Base-by-base conservation (phyloP, 2,797 vertebrate species). In the Octomys mimax region DNA sequence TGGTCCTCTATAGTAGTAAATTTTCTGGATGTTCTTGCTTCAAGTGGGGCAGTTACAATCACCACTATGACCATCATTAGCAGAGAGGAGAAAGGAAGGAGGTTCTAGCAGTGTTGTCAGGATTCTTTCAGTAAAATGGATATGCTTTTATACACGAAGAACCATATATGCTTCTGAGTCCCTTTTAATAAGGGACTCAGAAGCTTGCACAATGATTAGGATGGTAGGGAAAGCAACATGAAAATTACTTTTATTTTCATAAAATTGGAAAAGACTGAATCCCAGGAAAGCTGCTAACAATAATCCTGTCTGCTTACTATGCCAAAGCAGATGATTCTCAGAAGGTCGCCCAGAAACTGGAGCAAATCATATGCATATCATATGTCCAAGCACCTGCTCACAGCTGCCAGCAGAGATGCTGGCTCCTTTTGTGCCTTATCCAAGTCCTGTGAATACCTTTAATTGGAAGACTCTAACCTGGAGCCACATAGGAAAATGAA, bases 271-370 rank as follows among this genome's bases (percentile, higher is more conserved):
- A 77, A 12, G 5, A 42, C 26, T 62, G 10, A 22, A 42, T 33
- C 80, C 71, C 13, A 61, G 54, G 46, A 75, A 94, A 93, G 70
- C 70, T 86, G 80, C 80, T 62, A 84, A 73, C 83, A 83, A 28
- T n/a, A 71, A 31, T 52, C 84, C 79, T 68, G 73, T 77, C 62
- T 89, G 61, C 88, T 70, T 31, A 9, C n/a, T 46, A 6, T 64
- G 24, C 18, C 54, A 42, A 71, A 82, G n/a, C 89, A 91, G 92
- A 84, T 87, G 83, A 93, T 70, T 82, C 87, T 86, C 89, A 24
- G 59, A 83, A 95, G 80, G 57, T 57, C 42, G 77, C 70, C 87
- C 6, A 5, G 87, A 59, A 73, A 80, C 68, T 75, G 2, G 36
- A 73, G 73, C 33, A 42, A 91, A 82, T 71, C 39, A 2, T 68